A percentile compares a stretch with the other conserved stretches of the same genome.
phyloP scores from a whole-genome alignment of 2,797 vertebrate species.

The Adrianichthys oophorus region DNA sequence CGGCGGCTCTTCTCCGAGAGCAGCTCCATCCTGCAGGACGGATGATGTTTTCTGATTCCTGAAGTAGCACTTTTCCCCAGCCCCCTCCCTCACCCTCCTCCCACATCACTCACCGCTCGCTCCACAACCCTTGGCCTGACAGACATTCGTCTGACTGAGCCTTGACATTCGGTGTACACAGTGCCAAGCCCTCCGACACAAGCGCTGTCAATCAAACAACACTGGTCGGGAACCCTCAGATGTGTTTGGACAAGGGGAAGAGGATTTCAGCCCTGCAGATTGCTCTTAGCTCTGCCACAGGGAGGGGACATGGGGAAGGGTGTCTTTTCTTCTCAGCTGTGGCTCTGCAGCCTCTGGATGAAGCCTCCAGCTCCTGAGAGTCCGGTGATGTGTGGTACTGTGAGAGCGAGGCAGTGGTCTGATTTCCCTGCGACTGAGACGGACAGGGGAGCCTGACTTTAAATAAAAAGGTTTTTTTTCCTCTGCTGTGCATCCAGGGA shows the following conservation, averaged over 20 bases:
- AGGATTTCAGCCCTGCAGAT: conserved; percentile 55
- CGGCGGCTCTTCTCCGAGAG: conserved; percentile 25
- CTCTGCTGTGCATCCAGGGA: conserved; percentile 28
- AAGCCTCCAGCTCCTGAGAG: conserved; percentile 44
- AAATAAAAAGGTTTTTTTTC: conserved; percentile 41
- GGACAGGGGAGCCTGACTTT: conserved; percentile 49
- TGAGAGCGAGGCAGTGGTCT: conserved; percentile 27
- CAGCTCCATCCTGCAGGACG: conserved; percentile 48
- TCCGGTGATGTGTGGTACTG: conserved; percentile 4
- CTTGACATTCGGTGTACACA: conserved; percentile 71
- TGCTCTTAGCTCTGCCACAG: conserved; percentile 55
- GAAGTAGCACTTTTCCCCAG: conserved; percentile 47
- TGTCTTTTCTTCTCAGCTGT: conserved; percentile 24
- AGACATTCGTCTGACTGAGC: conserved; percentile 67
- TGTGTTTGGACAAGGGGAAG: conserved; percentile 72
- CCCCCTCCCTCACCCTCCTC: conserved; percentile 26
- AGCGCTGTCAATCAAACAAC: conserved; percentile 69
- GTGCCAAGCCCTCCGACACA: conserved; percentile 56
- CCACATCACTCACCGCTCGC: conserved; percentile 51
- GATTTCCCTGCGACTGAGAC: conserved; percentile 50
- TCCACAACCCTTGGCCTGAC: conserved; percentile 59
- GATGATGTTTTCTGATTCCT: conserved; percentile 56
- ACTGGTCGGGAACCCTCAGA: conserved; percentile 54
- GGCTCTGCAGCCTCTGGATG: conserved; percentile 52
- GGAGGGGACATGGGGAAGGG: conserved; percentile 6